Base-by-base conservation (phyloP, 2,888 invertebrate genomes). In the Apotomis capreana region DNA sequence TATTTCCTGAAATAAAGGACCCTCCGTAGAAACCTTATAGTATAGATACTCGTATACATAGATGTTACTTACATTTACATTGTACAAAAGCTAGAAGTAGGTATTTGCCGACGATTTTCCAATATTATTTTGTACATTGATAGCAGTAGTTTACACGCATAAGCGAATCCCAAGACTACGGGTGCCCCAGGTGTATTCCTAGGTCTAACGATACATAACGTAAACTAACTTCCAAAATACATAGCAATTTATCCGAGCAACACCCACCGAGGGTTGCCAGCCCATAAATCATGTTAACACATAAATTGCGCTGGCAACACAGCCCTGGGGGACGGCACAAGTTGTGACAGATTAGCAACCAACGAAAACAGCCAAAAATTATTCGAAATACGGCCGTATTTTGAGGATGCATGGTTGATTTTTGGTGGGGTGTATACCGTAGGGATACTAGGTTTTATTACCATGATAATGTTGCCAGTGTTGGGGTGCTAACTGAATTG, bases 231-330 rank as follows among this genome's bases (percentile, higher is more conserved):
- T 62, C 60, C 51, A 54, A 58, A 68, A 68, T 72, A 72, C 72
- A 72, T 68, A 63, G 59, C 63, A 44, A 72, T 72, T 68, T 72
- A 72, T 72, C 40, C 67, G 64, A 70, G 73, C 71, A 76, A 77
- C 78, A 75, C 78, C 78, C 79, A 79, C 79, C 80, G 80, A 83
- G 86, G 86, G 85, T 79, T 83, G 83, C 81, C 80, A 81, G 76
- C 81, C 81, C 81, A 89, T 89, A 89, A 89, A 89, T 89, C 91
- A 92, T 91, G 90, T 91, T 92, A 91, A 89, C 91, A 91, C 91
- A 91, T 91, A 90, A 90, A 91, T 91, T 89, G 85, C 83, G 81
- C 82, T 87, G 83, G 84, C 87, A 89, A 84, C 88, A 84, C 87
- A 81, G 83, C 83, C 83, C 81, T 81, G 79, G 82, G 88, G 90